Conservation (phyloP, 2,888 invertebrate species). For the Lithophane ornitopus region DNA sequence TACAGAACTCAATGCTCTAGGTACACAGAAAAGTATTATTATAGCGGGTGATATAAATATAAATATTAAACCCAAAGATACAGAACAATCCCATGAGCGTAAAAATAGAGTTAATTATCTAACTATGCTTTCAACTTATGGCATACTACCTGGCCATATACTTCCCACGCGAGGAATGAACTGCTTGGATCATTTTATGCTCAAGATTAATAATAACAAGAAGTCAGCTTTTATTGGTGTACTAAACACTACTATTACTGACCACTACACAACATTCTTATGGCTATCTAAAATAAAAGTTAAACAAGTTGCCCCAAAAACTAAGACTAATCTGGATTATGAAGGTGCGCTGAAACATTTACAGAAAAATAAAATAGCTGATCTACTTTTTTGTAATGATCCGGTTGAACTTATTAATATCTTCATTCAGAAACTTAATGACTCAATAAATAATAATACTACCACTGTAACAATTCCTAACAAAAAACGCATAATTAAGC, state of each 20-base stretch:
- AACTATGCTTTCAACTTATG: neutral
- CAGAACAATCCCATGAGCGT: neutral
- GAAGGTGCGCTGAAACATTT: too few relatives aligned
- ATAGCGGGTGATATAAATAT: too few relatives aligned
- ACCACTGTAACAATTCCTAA: too few relatives aligned
- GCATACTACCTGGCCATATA: conserved; percentile 1
- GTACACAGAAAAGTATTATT: too few relatives aligned
- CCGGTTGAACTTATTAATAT: too few relatives aligned
- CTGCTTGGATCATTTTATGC: neutral
- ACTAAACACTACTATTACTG: neutral
- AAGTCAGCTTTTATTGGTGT: neutral
- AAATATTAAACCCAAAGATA: neutral
- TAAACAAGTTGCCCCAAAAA: neutral
- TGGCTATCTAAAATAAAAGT: neutral
- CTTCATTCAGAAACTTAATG: too few relatives aligned
- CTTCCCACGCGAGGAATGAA: neutral
- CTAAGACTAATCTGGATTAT: neutral
- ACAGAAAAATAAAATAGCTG: too few relatives aligned
- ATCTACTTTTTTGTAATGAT: too few relatives aligned
- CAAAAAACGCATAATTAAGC: too few relatives aligned
- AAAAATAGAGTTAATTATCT: neutral
- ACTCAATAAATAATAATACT: too few relatives aligned
- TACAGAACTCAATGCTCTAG: too few relatives aligned
- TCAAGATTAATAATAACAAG: too few relatives aligned
- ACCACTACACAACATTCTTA: neutral